These are phyloP conservation scores for Cantharis nigra DNA, from an alignment of 2,888 invertebrate species.

Conservation along the genomic window DNA sequence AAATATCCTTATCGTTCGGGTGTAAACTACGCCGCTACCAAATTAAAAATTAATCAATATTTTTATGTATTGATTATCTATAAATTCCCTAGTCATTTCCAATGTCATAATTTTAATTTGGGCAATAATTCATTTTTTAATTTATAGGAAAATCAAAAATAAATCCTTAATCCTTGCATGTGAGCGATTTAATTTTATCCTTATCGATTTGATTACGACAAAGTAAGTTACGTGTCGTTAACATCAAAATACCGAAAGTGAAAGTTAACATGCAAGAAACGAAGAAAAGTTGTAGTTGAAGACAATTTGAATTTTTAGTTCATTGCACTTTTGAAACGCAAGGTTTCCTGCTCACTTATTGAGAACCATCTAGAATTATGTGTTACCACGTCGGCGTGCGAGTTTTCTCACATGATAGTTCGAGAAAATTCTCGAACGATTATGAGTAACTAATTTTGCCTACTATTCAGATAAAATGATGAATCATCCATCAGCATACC, in stretches of 20 bases:
- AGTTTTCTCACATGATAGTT: not conserved
- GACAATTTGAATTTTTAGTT: not conserved
- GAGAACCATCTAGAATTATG: not conserved
- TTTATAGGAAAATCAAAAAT: not conserved
- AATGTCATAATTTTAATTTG: not conserved
- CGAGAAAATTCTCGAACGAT: not conserved
- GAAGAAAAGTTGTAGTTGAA: not conserved
- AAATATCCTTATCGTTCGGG: not conserved
- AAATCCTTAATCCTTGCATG: not conserved
- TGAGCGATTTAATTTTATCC: not conserved
- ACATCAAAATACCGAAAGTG: not conserved
- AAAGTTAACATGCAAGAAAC: not conserved
- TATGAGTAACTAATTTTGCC: not conserved
- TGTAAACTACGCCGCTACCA: not conserved
- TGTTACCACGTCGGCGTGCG: not conserved
- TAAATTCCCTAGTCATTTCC: not conserved
- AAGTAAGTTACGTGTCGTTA: not conserved
- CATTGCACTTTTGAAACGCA: not conserved
- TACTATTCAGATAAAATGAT: not conserved
- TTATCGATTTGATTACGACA: not conserved
- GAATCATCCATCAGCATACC: not conserved
- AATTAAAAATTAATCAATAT: not conserved
- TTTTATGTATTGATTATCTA: not conserved
- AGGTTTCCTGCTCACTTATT: not conserved
- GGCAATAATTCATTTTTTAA: not conserved